Conservation (phyloP, 1,140 invertebrate genomes). For the Mactra quadrangularis region DNA sequence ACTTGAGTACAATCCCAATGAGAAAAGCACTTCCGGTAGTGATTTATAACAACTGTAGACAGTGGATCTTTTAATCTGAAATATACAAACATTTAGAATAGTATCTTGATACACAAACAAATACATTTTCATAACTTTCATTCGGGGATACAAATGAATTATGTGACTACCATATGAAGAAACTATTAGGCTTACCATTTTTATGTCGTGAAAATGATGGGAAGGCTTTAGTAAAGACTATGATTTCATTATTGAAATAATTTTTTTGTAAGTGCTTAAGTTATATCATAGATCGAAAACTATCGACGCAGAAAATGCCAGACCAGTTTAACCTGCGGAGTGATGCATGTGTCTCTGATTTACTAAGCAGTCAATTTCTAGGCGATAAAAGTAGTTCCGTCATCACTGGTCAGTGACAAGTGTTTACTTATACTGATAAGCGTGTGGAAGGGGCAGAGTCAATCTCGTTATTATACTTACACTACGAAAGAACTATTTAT, state of each 20-base stretch:
- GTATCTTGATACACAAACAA: not conserved
- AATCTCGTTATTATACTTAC: too few relatives aligned
- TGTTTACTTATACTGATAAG: not conserved
- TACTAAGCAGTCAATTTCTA: too few relatives aligned
- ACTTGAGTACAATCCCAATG: not conserved
- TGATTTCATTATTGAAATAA: not conserved
- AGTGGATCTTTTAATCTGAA: slow-evolving; percentile 35
- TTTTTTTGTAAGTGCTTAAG: too few relatives aligned
- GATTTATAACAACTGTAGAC: slow-evolving; percentile 9
- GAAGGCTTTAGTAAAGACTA: not conserved
- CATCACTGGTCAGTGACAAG: too few relatives aligned
- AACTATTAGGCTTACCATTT: not conserved
- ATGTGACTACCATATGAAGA: not conserved
- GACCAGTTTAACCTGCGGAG: too few relatives aligned
- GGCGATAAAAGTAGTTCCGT: too few relatives aligned
- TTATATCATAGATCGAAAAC: too few relatives aligned
- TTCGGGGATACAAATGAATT: not conserved
- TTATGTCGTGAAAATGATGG: not conserved
- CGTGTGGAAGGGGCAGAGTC: not conserved
- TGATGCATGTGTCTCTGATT: too few relatives aligned
- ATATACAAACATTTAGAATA: not conserved
- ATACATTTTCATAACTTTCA: not conserved
- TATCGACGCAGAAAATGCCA: too few relatives aligned
- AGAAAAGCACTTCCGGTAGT: slow-evolving; percentile 23
- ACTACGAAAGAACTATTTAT: not conserved